Evolutionary conservation across 2,888 invertebrate species (phyloP).

Genomic region (Zaprionus obscuricornis): DNA sequence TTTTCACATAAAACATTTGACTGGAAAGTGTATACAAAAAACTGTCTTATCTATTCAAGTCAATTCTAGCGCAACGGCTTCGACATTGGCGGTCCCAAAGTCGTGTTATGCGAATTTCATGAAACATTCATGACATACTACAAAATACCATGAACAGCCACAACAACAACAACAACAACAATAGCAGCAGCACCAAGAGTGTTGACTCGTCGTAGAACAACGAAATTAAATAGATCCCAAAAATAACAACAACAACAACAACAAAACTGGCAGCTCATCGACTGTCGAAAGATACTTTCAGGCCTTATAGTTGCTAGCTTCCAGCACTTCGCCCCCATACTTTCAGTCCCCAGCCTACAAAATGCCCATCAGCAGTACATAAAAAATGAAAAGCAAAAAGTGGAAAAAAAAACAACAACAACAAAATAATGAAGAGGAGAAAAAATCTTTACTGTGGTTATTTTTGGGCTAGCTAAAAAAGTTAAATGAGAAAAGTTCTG

Average conservation of each 20-base stretch:
- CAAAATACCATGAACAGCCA: slow-evolving; percentile 16
- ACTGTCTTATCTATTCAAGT: neutral
- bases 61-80: neutral
- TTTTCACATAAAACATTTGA: too few relatives aligned
- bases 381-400: slow-evolving; percentile 37
- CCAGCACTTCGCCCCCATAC: neutral
- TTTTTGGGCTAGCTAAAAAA: slow-evolving; percentile 44
- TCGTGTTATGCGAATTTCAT: slow-evolving; percentile 48
- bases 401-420: too few relatives aligned
- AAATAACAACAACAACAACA: slow-evolving; percentile 4
- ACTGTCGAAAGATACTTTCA: slow-evolving; percentile 32
- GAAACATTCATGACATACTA: slow-evolving; percentile 57
- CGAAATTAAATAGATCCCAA: slow-evolving; percentile 48
- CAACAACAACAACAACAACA: slow-evolving; percentile 25
- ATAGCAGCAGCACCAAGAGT: too few relatives aligned
- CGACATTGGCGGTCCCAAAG: slow-evolving; percentile 11
- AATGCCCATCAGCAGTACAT: slow-evolving; percentile 65
- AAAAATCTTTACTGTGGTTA: slow-evolving; percentile 32
- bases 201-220: slow-evolving; percentile 18
- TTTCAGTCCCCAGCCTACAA: slow-evolving; percentile 8
- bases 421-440: slow-evolving; percentile 1
- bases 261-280: slow-evolving; percentile 1
- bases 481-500: slow-evolving; percentile 76
- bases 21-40: slow-evolving; percentile 8
- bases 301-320: slow-evolving; percentile 35